phyloP scores from a whole-genome alignment of 2,113 vertebrate species.

The Phrynosoma blainvillii region DNA sequence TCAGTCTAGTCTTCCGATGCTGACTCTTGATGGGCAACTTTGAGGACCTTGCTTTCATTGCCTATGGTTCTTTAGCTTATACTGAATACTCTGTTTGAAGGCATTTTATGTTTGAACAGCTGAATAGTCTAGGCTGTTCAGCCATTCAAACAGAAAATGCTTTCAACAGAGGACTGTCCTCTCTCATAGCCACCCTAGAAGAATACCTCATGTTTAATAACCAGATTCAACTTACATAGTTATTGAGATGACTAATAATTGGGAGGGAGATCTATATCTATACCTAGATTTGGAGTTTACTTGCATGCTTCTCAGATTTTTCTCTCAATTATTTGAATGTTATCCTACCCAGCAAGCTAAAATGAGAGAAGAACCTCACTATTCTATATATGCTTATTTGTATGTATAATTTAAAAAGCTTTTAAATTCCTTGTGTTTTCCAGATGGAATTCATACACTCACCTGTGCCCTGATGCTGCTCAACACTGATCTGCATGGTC shows the following conservation, averaged over 20 bases:
- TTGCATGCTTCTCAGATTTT: not conserved
- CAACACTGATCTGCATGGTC: constrained; percentile 83
- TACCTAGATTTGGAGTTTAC: not conserved
- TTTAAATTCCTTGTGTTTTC: constrained; percentile 52
- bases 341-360: not conserved
- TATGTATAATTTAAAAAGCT: accelerated
- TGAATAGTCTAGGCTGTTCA: not conserved
- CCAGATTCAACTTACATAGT: too few species aligned
- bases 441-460: constrained; percentile 83
- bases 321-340: not conserved
- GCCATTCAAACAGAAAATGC: not conserved
- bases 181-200: not conserved
- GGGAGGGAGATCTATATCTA: too few species aligned
- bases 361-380: not conserved
- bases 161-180: not conserved
- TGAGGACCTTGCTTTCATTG: not conserved
- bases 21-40: not conserved
- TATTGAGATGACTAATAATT: not conserved
- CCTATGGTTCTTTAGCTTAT: not conserved
- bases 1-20: not conserved
- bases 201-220: not conserved
- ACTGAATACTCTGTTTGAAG: not conserved
- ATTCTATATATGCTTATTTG: not conserved
- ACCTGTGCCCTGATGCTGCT: constrained; percentile 85
- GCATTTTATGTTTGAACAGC: too few species aligned